Evolutionary conservation across 2,888 invertebrate species (phyloP), one percentile per base, ranked within the genome.

Genomic region (Lithophane semibrunnea): DNA sequence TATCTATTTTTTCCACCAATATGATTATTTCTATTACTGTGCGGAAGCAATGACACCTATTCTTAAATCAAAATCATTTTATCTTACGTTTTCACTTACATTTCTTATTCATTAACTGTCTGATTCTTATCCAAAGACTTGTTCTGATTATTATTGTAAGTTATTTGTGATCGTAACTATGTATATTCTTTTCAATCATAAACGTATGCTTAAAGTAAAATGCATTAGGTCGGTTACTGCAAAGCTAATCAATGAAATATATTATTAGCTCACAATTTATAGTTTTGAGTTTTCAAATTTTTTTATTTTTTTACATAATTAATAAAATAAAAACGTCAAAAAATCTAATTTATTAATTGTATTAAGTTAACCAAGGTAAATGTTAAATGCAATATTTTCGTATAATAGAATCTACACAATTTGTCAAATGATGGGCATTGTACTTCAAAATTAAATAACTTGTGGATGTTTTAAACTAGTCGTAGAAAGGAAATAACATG

Each of bases 401-500:
- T 71, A 60, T 77, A 54, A 60, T 77, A 54, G 29, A 49, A 66
- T 29, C 24, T 47, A 24, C 29, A 52, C 58, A 70, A 37, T 73
- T 77, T 71, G 9, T 49, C 18, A 47, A 37, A 58, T 71, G 2
- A 56, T 10, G 52, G 87, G 69, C 81, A n/a, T 74, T 66, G 78
- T 84, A 86, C 84, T 84, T 81, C 69, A 58, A 78, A 73, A 75
- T 67, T 69, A 18, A 72, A 61, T 54, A 42, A 68, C 24, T 54
- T 60, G 56, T 68, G 61, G 64, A 83, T 83, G 58, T 61, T 67
- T 63, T 77, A 60, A 84, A 84, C 84, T 85, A 85, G 85, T 84
- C 76, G 56, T 75, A 67, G 16, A 64, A 61, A 47, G n/a, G 29
- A 63, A 24, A 71, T 71, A 24, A 18, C 84, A 73, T 79, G 24